Evolutionary conservation across 2,113 vertebrate species (phyloP), one percentile per base, ranked within the genome.

Genomic region (Chamaetylas fuelleborni): DNA sequence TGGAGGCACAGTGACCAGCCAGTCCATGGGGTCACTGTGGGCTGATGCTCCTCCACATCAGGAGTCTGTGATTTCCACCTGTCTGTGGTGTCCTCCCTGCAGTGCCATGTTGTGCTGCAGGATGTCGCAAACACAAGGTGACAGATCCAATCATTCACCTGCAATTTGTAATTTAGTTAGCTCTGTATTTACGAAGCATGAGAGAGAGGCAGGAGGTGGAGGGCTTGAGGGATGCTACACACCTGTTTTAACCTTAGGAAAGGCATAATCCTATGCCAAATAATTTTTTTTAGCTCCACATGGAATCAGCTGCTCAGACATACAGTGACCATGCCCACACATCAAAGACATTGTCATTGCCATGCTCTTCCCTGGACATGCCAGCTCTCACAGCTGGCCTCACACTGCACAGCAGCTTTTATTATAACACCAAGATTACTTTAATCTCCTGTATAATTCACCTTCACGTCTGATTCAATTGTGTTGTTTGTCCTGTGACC

Each of bases 361-460:
- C 54, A 5, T 48, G 38, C 24, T 69, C 18, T 61, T 56, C 40
- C 40, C 47, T 61, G 40, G 70, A 31, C 28, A 5, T 57, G 50
- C 22, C 66, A 70, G 3, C 67, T 72, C 66, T 80, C 64, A 79
- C 31, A 86, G 58, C 25, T 78, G 72, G 26, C 50, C 67, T 80
- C n/a, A 33, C 25, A 8, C 45, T 71, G 48, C 38, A 38, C 14
- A 38, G 40, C n/a, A 76, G 33, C 48, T 81, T 28, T 56, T 79
- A 47, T 54, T 65, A 38, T 36, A 77, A 70, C 67, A 81, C 20
- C 5, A 14, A 57, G 47, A 91, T 84, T 81, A 26, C 16, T 66
- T 65, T 84, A 92, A 87, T 62, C 73, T 92, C 56, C 40, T 85
- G 26, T 34, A 89, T 79, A 87, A 84, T 91, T 91, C 64, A 81